Percentiles rank a stretch among this genome's conserved stretches.
Conservation (phyloP, 2,113 vertebrate species). For the Glareola pratincola region DNA sequence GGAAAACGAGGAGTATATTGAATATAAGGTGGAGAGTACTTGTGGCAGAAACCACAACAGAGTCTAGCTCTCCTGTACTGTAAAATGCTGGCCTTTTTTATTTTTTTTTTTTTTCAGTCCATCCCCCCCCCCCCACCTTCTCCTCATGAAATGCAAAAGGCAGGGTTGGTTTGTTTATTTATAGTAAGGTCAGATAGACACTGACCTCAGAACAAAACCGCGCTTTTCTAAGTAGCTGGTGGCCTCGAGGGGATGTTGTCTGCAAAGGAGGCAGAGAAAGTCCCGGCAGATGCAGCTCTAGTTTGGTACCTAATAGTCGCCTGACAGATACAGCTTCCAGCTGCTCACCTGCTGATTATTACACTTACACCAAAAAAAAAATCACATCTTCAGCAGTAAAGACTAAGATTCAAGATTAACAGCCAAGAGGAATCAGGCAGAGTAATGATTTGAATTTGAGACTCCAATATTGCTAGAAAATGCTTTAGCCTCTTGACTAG, state of each 20-base stretch:
- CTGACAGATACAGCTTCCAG: neutral
- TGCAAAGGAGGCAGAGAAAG: neutral
- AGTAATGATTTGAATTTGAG: neutral
- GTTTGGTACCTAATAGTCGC: neutral
- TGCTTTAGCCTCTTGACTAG: neutral
- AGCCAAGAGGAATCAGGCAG: neutral
- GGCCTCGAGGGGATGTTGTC: neutral
- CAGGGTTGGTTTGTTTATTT: neutral
- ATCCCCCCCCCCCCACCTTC: neutral
- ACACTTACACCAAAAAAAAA: neutral
- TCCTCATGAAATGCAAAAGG: neutral
- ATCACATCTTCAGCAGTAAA: neutral
- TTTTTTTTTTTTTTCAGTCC: neutral
- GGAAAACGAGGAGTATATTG: neutral
- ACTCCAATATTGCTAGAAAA: neutral
- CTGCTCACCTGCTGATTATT: neutral
- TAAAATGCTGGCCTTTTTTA: neutral
- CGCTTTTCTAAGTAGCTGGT: neutral
- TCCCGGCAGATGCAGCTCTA: neutral
- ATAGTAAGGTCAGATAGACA: neutral
- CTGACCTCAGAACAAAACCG: neutral
- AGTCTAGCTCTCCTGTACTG: neutral
- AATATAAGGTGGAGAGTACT: neutral
- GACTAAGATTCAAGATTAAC: neutral
- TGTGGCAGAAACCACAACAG: neutral